Evolutionary conservation across 2,888 invertebrate genomes (phyloP).

Genomic region (Nemotelus pantherinus): DNA sequence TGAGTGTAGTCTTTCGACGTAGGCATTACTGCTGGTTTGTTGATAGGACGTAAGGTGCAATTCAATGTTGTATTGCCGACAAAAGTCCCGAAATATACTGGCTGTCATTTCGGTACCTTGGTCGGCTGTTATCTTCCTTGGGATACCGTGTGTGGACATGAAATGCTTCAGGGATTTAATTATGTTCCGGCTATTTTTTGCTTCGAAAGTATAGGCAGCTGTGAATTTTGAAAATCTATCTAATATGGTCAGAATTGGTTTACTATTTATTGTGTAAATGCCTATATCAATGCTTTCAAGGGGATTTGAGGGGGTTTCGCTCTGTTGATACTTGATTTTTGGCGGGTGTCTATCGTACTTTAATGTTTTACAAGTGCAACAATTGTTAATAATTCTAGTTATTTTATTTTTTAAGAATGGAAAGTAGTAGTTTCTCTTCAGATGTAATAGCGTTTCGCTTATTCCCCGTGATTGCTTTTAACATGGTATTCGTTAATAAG

Average conservation of each 20-base stretch:
- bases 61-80: conserved; percentile 44
- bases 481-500: conserved; percentile 40
- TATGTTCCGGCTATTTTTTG: conserved; percentile 13
- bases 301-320: conserved; percentile 39
- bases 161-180: conserved; percentile 28
- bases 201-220: conserved; percentile 25
- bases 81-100: conserved; percentile 49
- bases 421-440: conserved; percentile 44
- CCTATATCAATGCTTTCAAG: conserved; percentile 33
- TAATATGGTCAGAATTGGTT: conserved; percentile 26
- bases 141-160: conserved; percentile 33
- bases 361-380: conserved; percentile 26
- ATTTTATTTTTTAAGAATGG: conserved; percentile 42
- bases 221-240: conserved; percentile 43
- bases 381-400: conserved; percentile 45
- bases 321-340: conserved; percentile 37
- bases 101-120: conserved; percentile 47
- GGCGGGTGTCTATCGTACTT: conserved; percentile 48
- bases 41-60: conserved; percentile 48
- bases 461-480: conserved; percentile 35
- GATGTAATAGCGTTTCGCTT: conserved; percentile 39
- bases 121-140: conserved; percentile 27
- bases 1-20: conserved; percentile 49
- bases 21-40: conserved; percentile 48
- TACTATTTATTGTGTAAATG: conserved; percentile 30